phyloP scores from a whole-genome alignment of 2,888 invertebrate genomes.

The Carpatolechia fugitivella region DNA sequence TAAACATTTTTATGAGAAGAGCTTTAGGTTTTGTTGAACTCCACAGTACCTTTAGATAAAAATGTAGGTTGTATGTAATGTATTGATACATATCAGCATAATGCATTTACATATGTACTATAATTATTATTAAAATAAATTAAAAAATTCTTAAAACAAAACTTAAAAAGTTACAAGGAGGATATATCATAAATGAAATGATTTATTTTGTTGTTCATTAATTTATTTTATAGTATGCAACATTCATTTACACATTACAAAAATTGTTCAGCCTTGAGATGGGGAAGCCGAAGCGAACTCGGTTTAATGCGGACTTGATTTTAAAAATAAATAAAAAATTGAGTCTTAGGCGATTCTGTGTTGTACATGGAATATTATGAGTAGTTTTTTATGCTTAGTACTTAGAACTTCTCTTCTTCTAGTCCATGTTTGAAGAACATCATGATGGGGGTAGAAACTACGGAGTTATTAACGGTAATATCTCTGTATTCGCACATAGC shows the following conservation, averaged over 20 bases:
- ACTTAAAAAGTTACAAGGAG: too few species aligned
- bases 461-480: constrained; percentile 87
- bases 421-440: constrained; percentile 98
- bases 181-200: background rate
- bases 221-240: constrained; percentile 64
- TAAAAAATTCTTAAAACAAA: too few species aligned
- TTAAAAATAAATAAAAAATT: constrained; percentile 72
- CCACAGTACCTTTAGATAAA: too few species aligned
- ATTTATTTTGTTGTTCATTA: constrained; percentile 52
- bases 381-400: constrained; percentile 51
- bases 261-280: constrained; percentile 75
- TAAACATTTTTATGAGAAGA: too few species aligned
- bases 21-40: too few species aligned
- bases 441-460: constrained; percentile 91
- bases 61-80: too few species aligned
- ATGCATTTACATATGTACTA: too few species aligned
- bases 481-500: constrained; percentile 96
- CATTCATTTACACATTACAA: constrained; percentile 61
- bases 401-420: constrained; percentile 95
- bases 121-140: too few species aligned
- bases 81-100: too few species aligned
- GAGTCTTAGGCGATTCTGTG: constrained; percentile 50
- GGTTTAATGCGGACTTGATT: constrained; percentile 62
- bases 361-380: constrained; percentile 57
- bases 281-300: constrained; percentile 55